These are phyloP conservation scores for Hypocryptadius cinnamomeus DNA, from an alignment of 2,113 vertebrate species.

Conservation along the genomic window DNA sequence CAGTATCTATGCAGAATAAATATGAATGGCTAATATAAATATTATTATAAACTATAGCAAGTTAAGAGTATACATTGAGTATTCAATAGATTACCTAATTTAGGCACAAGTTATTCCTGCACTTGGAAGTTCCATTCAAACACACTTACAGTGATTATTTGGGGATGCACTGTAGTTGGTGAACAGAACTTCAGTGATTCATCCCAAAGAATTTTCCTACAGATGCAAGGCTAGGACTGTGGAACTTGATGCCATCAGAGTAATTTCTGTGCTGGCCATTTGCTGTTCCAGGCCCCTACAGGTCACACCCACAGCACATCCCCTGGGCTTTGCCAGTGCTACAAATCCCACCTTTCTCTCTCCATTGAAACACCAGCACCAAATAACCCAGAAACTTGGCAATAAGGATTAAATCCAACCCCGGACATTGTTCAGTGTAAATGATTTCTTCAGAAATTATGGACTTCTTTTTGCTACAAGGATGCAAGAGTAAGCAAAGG, in stretches of 20 bases:
- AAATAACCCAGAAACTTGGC: not conserved
- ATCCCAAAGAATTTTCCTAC: not conserved
- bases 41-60: slow-evolving; percentile 28
- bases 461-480: not conserved
- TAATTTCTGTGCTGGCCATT: not conserved
- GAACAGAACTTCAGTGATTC: not conserved
- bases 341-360: not conserved
- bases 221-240: not conserved
- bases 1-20: slow-evolving; percentile 29
- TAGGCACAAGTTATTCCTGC: not conserved
- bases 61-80: not conserved
- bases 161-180: not conserved
- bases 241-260: not conserved
- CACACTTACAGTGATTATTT: not conserved
- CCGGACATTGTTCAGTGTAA: not conserved
- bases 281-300: not conserved
- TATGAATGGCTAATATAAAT: slow-evolving; percentile 11
- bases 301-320: not conserved
- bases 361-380: not conserved
- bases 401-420: not conserved
- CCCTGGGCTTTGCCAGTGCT: not conserved
- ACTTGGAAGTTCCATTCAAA: not conserved
- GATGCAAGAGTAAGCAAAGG: not conserved
- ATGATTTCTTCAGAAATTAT: not conserved
- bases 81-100: not conserved